Evolutionary conservation across 2,797 vertebrate genomes (phyloP).

Genomic region (Rhinoraja longicauda): DNA sequence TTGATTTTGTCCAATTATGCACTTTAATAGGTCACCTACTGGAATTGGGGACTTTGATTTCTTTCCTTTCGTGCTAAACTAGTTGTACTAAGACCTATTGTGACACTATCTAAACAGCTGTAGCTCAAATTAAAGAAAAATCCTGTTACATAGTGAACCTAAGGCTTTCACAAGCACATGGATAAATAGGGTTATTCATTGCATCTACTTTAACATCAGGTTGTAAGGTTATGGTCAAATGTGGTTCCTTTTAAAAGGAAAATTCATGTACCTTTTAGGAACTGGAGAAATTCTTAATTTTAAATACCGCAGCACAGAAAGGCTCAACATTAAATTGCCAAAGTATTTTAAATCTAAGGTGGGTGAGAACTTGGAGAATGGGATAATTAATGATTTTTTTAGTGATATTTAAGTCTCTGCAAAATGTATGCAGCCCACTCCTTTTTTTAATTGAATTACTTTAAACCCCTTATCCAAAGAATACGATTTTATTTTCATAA

Average conservation of each 20-base stretch:
- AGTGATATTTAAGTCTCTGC: background rate
- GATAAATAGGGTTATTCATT: background rate
- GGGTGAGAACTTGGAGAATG: background rate
- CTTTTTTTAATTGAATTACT: background rate
- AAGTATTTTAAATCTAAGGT: background rate
- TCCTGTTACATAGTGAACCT: no score
- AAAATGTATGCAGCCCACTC: background rate
- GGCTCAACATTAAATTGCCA: background rate
- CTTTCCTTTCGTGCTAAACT: background rate
- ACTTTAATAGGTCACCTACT: background rate
- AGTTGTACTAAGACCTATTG: background rate
- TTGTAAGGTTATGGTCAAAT: background rate
- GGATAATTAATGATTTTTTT: background rate
- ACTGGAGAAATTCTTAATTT: background rate
- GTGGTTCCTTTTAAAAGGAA: background rate
- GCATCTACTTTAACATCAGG: background rate
- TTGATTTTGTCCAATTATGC: background rate
- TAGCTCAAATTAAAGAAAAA: background rate
- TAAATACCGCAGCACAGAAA: background rate
- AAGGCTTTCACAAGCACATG: background rate
- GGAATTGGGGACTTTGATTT: background rate
- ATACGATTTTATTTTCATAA: background rate
- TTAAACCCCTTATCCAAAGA: background rate
- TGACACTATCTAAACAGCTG: background rate
- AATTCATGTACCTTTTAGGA: no score